Evolutionary conservation across 37 sponge, comb jelly and placozoan species (phyloP).

Genomic region (Axinella damicornis): DNA sequence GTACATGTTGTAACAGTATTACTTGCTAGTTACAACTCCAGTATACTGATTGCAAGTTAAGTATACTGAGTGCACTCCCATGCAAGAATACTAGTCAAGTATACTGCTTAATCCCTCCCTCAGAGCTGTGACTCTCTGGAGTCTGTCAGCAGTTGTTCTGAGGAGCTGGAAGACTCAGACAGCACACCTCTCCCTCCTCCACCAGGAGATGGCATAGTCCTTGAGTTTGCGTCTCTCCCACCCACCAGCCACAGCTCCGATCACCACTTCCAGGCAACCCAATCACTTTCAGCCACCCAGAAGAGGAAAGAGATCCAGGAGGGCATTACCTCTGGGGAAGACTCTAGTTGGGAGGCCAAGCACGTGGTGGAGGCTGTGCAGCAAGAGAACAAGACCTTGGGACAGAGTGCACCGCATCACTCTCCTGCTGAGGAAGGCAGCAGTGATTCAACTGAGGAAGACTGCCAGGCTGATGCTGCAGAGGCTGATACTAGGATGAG

Average conservation of each 20-base stretch:
- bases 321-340: no score
- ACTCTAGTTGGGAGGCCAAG: no score
- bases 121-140: constrained; percentile 3
- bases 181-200: not conserved
- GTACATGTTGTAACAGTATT: no score
- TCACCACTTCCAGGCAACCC: constrained; percentile 25
- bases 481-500: no score
- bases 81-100: no score
- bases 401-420: no score
- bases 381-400: constrained; percentile 32
- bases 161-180: constrained; percentile 14
- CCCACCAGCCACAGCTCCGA: not conserved
- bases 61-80: no score
- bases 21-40: no score
- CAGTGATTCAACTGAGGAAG: no score
- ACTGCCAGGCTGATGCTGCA: no score
- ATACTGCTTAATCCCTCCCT: not conserved
- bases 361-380: constrained; percentile 39
- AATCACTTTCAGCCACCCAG: constrained; percentile 52
- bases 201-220: not conserved
- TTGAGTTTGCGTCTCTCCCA: not conserved
- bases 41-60: no score
- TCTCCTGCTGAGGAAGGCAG: no score
- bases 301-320: not conserved
- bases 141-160: constrained; percentile 20